Percentiles rank a stretch among this genome's conserved stretches.
Conservation (phyloP, 2,888 invertebrate genomes). For the Tetramorium bicarinatum region DNA sequence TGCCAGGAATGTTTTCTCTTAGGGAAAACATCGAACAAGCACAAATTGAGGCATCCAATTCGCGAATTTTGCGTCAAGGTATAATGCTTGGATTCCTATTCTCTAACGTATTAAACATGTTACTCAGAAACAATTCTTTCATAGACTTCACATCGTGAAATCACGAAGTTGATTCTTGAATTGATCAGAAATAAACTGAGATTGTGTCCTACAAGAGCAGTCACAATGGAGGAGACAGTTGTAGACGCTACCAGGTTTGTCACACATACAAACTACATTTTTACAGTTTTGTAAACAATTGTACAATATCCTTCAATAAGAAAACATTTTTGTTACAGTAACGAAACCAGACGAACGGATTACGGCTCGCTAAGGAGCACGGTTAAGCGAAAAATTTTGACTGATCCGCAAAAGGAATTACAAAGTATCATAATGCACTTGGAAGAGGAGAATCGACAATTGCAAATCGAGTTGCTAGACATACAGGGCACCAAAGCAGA, state of each 20-base stretch:
- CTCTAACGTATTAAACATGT: background rate
- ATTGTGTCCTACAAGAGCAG: slow-evolving; percentile 82
- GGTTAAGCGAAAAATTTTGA: slow-evolving; percentile 81
- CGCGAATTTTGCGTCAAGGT: slow-evolving; percentile 89
- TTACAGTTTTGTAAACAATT: slow-evolving; percentile 8
- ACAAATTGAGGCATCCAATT: slow-evolving; percentile 90
- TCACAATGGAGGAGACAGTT: slow-evolving; percentile 78
- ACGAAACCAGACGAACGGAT: slow-evolving; percentile 79
- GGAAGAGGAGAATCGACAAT: slow-evolving; percentile 89
- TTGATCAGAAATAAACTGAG: slow-evolving; percentile 84
- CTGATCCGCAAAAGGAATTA: slow-evolving; percentile 89
- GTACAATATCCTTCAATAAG: background rate
- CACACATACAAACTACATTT: background rate
- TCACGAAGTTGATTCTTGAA: slow-evolving; percentile 83
- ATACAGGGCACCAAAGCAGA: slow-evolving; percentile 83
- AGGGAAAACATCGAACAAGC: slow-evolving; percentile 88
- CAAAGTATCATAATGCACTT: slow-evolving; percentile 91
- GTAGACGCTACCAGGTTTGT: slow-evolving; percentile 60
- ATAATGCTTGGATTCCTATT: slow-evolving; percentile 37
- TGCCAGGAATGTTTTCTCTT: slow-evolving; percentile 91
- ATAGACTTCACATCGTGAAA: slow-evolving; percentile 83
- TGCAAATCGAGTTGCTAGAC: slow-evolving; percentile 83
- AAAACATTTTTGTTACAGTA: slow-evolving; percentile 64
- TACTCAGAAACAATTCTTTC: slow-evolving; percentile 56
- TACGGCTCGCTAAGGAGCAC: slow-evolving; percentile 81